phyloP scores from a whole-genome alignment of 2,888 invertebrate species.

The Tetragnatha montana region DNA sequence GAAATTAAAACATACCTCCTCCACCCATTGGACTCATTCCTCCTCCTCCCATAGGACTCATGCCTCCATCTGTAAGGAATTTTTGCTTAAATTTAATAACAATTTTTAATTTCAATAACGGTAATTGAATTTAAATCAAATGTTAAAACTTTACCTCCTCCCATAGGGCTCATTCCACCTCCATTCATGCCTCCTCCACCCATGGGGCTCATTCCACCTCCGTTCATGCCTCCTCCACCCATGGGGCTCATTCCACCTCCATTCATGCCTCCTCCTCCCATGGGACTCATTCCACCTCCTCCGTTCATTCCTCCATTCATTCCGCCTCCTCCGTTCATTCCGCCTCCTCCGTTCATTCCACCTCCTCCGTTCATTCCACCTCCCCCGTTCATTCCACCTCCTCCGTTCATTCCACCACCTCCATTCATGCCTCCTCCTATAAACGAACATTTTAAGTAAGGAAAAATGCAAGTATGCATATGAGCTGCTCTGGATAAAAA shows the following conservation, averaged over 20 bases:
- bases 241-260: not conserved
- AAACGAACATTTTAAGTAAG: not conserved
- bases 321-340: not conserved
- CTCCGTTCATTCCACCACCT: slow-evolving; percentile 5
- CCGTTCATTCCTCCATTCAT: not conserved
- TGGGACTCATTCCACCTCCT: not conserved
- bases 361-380: slow-evolving; percentile 6
- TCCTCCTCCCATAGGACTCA: not conserved
- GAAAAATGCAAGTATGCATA: too few relatives aligned
- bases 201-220: not conserved
- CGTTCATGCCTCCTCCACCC: not conserved
- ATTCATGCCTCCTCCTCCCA: not conserved
- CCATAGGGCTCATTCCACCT: not conserved
- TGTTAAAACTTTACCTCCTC: not conserved
- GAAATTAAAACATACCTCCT: too few relatives aligned
- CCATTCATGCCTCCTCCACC: not conserved
- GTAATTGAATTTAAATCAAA: too few relatives aligned
- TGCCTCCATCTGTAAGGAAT: too few relatives aligned
- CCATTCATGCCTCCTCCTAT: not conserved
- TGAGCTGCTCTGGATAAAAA: too few relatives aligned
- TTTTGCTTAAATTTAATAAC: too few relatives aligned
- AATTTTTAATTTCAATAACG: too few relatives aligned
- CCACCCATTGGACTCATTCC: not conserved
- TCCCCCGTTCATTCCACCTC: not conserved
- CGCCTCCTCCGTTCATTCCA: not conserved